Evolutionary conservation across 2,113 vertebrate species (phyloP).

Genomic region (Ellobius talpinus): DNA sequence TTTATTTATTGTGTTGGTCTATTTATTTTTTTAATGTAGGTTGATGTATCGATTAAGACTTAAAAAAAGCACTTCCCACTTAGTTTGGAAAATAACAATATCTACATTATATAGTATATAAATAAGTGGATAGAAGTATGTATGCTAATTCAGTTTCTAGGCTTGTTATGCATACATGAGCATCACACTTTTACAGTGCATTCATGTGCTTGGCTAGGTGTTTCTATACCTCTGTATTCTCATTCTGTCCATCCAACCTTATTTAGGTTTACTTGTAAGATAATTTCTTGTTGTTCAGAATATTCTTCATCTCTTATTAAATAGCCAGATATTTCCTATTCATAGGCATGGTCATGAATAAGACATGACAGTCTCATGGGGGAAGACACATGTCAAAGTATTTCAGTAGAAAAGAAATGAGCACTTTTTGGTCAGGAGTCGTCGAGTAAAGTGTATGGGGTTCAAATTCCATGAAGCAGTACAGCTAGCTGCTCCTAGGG

Average conservation of each 20-base stretch:
- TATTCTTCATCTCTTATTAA: conserved; percentile 16
- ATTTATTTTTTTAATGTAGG: conserved; percentile 78
- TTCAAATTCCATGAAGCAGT: background rate
- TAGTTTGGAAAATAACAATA: conserved; percentile 39
- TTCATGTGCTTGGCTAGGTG: background rate
- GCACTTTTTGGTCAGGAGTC: background rate
- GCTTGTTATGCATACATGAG: background rate
- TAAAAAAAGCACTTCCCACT: conserved; percentile 75
- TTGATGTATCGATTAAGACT: conserved; percentile 73
- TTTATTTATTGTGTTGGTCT: conserved; percentile 77
- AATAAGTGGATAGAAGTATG: background rate
- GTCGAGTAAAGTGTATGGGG: background rate
- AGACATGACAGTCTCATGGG: background rate
- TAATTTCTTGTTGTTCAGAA: background rate
- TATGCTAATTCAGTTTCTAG: background rate
- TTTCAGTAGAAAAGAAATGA: background rate
- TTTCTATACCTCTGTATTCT: background rate
- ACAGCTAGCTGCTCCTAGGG: background rate
- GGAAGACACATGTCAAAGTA: background rate
- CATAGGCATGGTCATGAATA: background rate
- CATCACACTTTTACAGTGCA: background rate
- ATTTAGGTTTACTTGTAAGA: background rate
- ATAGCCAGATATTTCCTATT: conserved; percentile 18
- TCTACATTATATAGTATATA: conserved; percentile 48
- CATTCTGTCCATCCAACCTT: background rate